Base-by-base conservation (phyloP, 2,888 invertebrate species). In the Fragum sueziense region DNA sequence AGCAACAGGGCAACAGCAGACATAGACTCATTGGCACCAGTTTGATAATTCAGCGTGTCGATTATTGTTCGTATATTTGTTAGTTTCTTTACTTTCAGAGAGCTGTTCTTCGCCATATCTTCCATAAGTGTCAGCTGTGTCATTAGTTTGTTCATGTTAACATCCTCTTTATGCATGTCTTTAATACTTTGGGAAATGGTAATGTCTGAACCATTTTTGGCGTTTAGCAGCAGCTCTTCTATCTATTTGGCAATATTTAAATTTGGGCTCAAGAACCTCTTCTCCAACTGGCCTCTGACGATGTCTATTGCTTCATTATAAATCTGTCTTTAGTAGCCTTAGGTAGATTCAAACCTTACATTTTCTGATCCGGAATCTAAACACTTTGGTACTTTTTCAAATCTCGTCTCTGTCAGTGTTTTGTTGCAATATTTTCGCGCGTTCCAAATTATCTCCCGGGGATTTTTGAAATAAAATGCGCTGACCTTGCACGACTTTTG, bases 301-400 rank as follows among this genome's bases (percentile, higher is more conserved):
- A 57, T 25, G 54, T 80, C 76, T 29, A 80, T 34, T 33, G 72
- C 61, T 54, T 70, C 76, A 70, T 29, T 72, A 51, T 76, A 80
- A 33, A 51, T 59, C 27, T 73, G 70, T n/a, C 75, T 33, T 37
- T 41, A 73, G 31, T 52, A 76, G 20, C 72, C 71, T 52, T 71
- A 22, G 14, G 62, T n/a, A 20, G 22, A 57, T 41, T 72, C 34
- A 69, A 61, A 80, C 31, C 47, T 14, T 25, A 34, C 41, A 31
- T 29, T 22, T 27, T 71, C 76, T 27, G 61, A 17, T 20, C 80
- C 70, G 27, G 72, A 67, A 31, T 80, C 76, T 17, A 73, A 29
- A 27, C 73, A 20, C n/a, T 70, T 76, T 17, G 71, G 69, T 9
- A 57, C 37, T 34, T 33, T 41, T 22, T 41, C 41, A 34, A 67